Evolutionary conservation across 2,113 vertebrate species (phyloP), one percentile per base, ranked within the genome.

Genomic region (Xerus inauris): DNA sequence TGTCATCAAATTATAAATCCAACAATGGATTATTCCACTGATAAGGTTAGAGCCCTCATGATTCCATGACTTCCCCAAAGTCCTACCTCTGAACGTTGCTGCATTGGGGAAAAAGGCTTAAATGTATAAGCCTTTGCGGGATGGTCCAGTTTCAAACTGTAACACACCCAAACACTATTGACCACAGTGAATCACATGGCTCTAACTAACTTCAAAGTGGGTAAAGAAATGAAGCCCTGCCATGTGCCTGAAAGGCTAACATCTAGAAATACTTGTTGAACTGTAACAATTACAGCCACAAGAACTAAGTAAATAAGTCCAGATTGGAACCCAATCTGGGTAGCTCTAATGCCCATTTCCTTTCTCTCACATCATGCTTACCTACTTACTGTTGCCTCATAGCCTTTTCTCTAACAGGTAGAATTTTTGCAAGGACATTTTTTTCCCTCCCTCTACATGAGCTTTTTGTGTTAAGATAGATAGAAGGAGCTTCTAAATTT

Each of bases 161-260:
- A 67, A 67, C 65, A 67, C 54, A 69, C 71, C 89, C 64, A 86
- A 86, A 62, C 81, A 89, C 90, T 69, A 62, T 26, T 95, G 57
- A 20, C 57, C n/a, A 45, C 32, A 90, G 72, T 10, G 59, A 95
- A 83, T 57, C 16, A 32, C 13, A 35, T 71, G 81, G 47, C n/a
- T 12, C 20, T 24, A 83, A 40, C 17, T 28, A 35, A 42, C 67
- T 87, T 93, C 49, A 76, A 20, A 76, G 38, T 65, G 16, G 57
- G 8, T 84, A 32, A 32, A 47, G 11, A 84, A 94, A 32, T 84
- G 19, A 35, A 95, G 47, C 32, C 22, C 32, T 86, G 54, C 62
- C 26, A 40, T 28, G 49, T 62, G 45, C 42, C 22, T 28, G 2
- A 51, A 83, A 87, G 42, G 51, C 22, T 76, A 42, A 94, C 72